Evolutionary conservation across 2,888 invertebrate genomes (phyloP).

Genomic region (Tipula vernalis): DNA sequence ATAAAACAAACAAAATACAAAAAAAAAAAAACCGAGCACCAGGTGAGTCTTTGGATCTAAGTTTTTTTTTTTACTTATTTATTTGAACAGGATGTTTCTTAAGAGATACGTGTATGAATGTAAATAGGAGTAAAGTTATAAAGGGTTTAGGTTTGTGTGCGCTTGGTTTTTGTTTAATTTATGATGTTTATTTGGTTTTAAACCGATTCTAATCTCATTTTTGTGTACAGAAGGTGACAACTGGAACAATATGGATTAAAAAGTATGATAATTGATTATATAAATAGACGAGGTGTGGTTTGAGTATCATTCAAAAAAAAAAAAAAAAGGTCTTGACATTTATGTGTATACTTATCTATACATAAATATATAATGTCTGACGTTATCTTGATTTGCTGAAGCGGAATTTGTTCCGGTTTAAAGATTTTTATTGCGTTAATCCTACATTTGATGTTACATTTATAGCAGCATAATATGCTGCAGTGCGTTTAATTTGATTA

Average conservation of each 20-base stretch:
- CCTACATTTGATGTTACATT: neutral
- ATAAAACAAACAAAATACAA: neutral
- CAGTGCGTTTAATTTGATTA: neutral
- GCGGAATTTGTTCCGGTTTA: neutral
- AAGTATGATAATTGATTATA: neutral
- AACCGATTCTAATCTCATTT: neutral
- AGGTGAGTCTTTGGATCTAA: neutral
- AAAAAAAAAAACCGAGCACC: neutral
- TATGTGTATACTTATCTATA: neutral
- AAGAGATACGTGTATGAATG: neutral
- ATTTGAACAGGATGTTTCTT: neutral
- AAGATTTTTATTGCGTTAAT: neutral
- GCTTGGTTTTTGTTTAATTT: neutral
- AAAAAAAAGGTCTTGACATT: neutral
- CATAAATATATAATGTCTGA: neutral
- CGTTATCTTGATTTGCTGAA: neutral
- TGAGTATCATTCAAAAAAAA: neutral
- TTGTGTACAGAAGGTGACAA: neutral
- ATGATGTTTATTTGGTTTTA: neutral
- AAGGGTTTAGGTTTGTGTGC: neutral
- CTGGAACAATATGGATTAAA: slow-evolving; percentile 4
- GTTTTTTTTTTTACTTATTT: neutral
- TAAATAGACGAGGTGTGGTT: neutral
- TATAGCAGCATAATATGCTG: neutral
- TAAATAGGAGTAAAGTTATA: neutral